Evolutionary conservation across 2,113 vertebrate genomes (phyloP), one percentile per base, ranked within the genome.

Genomic region (Zosterops lateralis): DNA sequence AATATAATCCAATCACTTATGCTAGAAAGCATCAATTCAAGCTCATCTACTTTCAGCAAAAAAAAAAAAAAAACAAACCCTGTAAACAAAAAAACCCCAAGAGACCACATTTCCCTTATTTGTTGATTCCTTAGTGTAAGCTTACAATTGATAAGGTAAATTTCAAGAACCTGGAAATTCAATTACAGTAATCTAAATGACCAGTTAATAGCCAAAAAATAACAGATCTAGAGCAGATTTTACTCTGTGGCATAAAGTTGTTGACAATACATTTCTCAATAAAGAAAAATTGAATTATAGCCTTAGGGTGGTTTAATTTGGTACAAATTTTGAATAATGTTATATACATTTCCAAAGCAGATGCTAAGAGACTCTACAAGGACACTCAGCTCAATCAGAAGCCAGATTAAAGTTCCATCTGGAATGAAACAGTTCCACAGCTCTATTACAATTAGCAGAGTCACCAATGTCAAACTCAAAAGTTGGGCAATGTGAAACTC

Each of bases 311-410:
- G 94, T 94, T 97, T 97, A 97, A 98, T 98, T 98, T 97, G 95
- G 96, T 98, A 96, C 96, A 98, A 97, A 98, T 98, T 97, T 97
- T 98, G 97, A 98, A 97, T 97, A 98, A 98, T 98, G 97, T 96
- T 96, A 97, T 93, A 97, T 97, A 97, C 89, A 95, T 97, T 98
- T 98, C 96, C 94, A 97, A 97, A 98, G 96, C 97, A 98, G 97
- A 98, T 98, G 97, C 97, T 98, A 95, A 97, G 97, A 97, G 97
- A 97, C 97, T 97, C 91, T 97, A 91, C 87, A 97, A 98, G 97
- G 97, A 97, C 97, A 98, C 97, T 94, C 84, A 70, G 94, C 93
- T 98, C 97, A 97, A 97, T 98, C 97, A 97, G 97, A 97, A 97
- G 96, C 96, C 97, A 97, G 97, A 98, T 97, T 97, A 97, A 97